Percentiles rank a stretch among this genome's conserved stretches.
Conservation (phyloP, 1,140 invertebrate species). For the Drosophila melanica region DNA sequence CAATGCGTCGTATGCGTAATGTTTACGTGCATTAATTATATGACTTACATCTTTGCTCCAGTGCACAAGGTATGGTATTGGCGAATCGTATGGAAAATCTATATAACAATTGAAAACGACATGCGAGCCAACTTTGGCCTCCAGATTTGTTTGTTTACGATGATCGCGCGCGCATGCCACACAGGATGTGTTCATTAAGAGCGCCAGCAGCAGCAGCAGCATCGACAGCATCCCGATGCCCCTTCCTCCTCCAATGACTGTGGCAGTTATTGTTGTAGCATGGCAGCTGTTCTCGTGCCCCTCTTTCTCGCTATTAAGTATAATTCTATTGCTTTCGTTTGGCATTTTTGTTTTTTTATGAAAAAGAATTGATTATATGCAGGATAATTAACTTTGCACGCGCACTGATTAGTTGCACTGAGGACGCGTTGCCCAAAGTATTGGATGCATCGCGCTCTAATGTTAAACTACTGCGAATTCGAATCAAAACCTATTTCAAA, state of each 20-base stretch:
- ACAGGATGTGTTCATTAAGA: constrained; percentile 77
- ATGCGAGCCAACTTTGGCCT: constrained; percentile 92
- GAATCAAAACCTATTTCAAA: constrained; percentile 53
- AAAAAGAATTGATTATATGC: neutral
- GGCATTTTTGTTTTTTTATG: constrained; percentile 21
- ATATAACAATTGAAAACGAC: constrained; percentile 95
- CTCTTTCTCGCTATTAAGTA: neutral
- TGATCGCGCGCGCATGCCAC: constrained; percentile 81
- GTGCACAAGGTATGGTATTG: constrained; percentile 94
- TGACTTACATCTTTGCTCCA: constrained; percentile 95
- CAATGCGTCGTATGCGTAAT: constrained; percentile 2
- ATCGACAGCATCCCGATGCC: constrained; percentile 10
- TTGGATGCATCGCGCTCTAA: constrained; percentile 25
- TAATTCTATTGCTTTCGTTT: neutral
- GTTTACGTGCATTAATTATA: neutral
- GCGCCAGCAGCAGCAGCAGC: constrained; percentile 31
- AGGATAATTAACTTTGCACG: constrained; percentile 10
- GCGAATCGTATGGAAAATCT: constrained; percentile 93
- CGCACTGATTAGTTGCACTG: neutral
- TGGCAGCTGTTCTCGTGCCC: constrained; percentile 12
- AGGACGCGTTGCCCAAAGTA: neutral
- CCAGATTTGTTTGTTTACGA: constrained; percentile 88
- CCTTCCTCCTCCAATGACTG: constrained; percentile 15
- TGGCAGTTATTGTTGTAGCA: constrained; percentile 25
- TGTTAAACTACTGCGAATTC: constrained; percentile 29